A percentile compares a stretch with the other conserved stretches of the same genome.
Evolutionary conservation across 1,140 invertebrate genomes (phyloP).

Genomic region (Drosophila kurseongensis): DNA sequence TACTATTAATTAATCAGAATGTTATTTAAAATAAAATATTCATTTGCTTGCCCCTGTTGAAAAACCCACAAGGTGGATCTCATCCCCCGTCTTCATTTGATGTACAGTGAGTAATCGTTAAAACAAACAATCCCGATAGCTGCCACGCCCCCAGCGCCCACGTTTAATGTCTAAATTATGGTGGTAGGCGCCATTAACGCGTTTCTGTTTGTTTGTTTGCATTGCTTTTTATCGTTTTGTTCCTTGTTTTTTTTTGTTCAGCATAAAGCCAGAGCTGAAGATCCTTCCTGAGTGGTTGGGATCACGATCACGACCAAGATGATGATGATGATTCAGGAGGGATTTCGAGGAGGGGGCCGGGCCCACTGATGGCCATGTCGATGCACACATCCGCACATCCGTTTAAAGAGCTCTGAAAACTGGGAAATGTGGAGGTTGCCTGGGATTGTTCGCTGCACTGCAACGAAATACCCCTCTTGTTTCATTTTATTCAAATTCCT

Average conservation of each 20-base stretch:
- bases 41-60: not conserved
- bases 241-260: not conserved
- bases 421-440: constrained; percentile 16
- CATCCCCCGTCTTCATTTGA: not conserved
- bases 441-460: constrained; percentile 7
- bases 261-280: constrained; percentile 15
- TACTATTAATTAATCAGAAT: not conserved
- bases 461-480: not conserved
- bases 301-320: constrained; percentile 38
- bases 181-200: constrained; percentile 63
- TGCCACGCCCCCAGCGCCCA: constrained; percentile 60
- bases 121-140: constrained; percentile 34
- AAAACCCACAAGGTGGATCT: not conserved
- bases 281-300: constrained; percentile 19
- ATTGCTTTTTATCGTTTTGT: constrained; percentile 9
- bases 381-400: constrained; percentile 65
- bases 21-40: not conserved
- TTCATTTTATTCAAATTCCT: too few species aligned
- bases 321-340: constrained; percentile 19
- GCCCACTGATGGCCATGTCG: constrained; percentile 32
- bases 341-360: not conserved
- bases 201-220: constrained; percentile 63
- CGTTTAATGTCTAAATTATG: constrained; percentile 78
- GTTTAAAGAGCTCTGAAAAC: constrained; percentile 40
- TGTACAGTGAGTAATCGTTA: constrained; percentile 50